Conservation (phyloP, 2,797 vertebrate species). For the Enteromius fasciolatus region DNA sequence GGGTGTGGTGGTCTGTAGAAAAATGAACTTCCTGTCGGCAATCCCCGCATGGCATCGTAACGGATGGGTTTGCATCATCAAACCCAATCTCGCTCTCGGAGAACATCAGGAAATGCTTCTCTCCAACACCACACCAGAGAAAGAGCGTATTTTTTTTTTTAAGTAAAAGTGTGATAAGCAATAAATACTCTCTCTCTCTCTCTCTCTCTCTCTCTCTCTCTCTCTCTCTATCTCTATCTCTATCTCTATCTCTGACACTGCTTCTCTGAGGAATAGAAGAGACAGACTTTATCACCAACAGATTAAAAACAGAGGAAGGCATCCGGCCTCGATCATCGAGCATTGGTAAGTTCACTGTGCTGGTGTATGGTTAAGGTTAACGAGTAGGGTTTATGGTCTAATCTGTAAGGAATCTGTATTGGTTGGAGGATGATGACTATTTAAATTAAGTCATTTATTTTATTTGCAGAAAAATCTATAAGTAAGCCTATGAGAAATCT, state of each 20-base stretch:
- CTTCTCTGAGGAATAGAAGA: constrained; percentile 19
- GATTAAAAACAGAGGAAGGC: constrained; percentile 21
- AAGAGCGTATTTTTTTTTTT: neutral
- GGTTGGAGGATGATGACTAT: neutral
- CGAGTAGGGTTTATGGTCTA: neutral
- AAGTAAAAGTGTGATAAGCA: constrained; percentile 37
- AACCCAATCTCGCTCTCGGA: constrained; percentile 21
- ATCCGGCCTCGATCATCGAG: neutral
- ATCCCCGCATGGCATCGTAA: constrained; percentile 45
- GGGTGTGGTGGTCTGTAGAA: constrained; percentile 28
- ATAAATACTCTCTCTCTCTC: constrained; percentile 22
- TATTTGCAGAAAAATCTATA: neutral
- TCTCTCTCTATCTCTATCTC: constrained; percentile 3
- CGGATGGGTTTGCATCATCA: constrained; percentile 51
- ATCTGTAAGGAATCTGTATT: neutral
- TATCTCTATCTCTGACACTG: no score
- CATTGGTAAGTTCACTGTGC: constrained; percentile 21
- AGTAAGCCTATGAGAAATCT: neutral
- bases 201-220: neutral
- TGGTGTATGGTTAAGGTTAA: no score
- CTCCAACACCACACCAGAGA: constrained; percentile 17
- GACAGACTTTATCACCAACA: neutral
- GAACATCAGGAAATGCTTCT: constrained; percentile 50
- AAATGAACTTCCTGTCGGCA: constrained; percentile 31
- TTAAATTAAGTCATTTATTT: neutral